phyloP scores from a whole-genome alignment of 1,140 invertebrate species.

The Zaprionus davidi region DNA sequence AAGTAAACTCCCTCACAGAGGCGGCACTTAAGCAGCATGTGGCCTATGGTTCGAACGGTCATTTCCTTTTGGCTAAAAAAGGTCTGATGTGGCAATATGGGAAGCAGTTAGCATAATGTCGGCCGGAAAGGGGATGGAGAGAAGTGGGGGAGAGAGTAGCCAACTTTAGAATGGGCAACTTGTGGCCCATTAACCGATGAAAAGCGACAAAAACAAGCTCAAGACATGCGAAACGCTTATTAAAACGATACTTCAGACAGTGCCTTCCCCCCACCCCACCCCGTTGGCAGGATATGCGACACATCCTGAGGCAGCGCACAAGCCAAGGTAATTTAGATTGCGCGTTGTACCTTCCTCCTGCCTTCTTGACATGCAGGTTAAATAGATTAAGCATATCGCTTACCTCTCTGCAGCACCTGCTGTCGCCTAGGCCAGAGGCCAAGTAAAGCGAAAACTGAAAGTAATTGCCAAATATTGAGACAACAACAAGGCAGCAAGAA shows the following conservation, averaged over 20 bases:
- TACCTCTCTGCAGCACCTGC: conserved; percentile 54
- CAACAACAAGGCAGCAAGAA: conserved; percentile 38
- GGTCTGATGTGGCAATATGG: conserved; percentile 46
- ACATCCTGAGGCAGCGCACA: conserved; percentile 59
- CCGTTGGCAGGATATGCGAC: conserved; percentile 59
- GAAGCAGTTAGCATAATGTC: conserved; percentile 63
- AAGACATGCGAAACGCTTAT: conserved; percentile 72
- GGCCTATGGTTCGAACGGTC: conserved; percentile 48
- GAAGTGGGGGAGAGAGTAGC: too few species aligned
- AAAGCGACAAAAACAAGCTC: conserved; percentile 63
- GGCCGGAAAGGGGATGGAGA: not conserved
- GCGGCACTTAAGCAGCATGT: conserved; percentile 37
- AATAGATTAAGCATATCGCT: conserved; percentile 81
- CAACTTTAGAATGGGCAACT: conserved; percentile 74
- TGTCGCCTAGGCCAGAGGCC: conserved; percentile 8
- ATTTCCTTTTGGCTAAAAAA: conserved; percentile 61
- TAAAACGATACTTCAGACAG: conserved; percentile 74
- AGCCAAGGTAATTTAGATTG: conserved; percentile 74
- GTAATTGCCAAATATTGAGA: conserved; percentile 81
- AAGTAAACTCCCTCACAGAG: conserved; percentile 19
- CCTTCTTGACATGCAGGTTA: conserved; percentile 70
- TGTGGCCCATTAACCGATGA: conserved; percentile 74
- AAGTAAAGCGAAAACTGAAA: conserved; percentile 57
- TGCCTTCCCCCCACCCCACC: not conserved
- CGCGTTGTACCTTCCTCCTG: conserved; percentile 6